Conservation (phyloP, 2,888 invertebrate genomes). For the Agonopterix heracliana region DNA sequence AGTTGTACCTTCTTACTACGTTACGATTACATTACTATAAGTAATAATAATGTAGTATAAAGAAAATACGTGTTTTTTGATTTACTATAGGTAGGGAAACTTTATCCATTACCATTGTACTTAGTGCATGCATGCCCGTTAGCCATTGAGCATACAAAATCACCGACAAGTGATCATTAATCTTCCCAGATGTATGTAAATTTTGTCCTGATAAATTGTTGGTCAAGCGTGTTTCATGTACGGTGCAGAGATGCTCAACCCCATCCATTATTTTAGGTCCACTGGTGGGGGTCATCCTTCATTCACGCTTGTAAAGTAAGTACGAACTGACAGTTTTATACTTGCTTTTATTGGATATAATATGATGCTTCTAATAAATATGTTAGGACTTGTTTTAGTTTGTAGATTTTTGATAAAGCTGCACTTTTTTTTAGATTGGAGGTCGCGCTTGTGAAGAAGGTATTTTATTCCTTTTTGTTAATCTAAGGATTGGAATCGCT, state of each 20-base stretch:
- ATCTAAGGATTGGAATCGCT: constrained; percentile 22
- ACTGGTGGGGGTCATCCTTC: constrained; percentile 23
- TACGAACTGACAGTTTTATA: constrained; percentile 11
- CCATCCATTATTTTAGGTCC: constrained; percentile 34
- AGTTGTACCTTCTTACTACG: no score
- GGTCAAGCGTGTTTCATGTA: constrained; percentile 28
- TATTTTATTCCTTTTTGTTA: no score
- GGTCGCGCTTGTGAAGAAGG: no score
- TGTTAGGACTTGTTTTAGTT: no score
- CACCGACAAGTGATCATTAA: constrained; percentile 36
- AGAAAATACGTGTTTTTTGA: no score
- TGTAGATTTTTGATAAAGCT: no score
- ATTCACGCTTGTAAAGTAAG: constrained; percentile 26
- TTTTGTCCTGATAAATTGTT: constrained; percentile 42
- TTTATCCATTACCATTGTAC: background rate
- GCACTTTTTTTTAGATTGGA: no score
- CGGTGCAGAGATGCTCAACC: constrained; percentile 12
- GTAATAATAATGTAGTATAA: no score
- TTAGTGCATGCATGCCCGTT: constrained; percentile 13
- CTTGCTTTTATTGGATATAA: background rate
- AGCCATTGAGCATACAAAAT: constrained; percentile 28
- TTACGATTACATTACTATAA: no score
- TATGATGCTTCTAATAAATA: constrained; percentile 22
- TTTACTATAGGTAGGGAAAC: no score
- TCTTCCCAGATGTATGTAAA: constrained; percentile 48